phyloP scores from a whole-genome alignment of 1,140 invertebrate species.

The Neodiprion virginianus region DNA sequence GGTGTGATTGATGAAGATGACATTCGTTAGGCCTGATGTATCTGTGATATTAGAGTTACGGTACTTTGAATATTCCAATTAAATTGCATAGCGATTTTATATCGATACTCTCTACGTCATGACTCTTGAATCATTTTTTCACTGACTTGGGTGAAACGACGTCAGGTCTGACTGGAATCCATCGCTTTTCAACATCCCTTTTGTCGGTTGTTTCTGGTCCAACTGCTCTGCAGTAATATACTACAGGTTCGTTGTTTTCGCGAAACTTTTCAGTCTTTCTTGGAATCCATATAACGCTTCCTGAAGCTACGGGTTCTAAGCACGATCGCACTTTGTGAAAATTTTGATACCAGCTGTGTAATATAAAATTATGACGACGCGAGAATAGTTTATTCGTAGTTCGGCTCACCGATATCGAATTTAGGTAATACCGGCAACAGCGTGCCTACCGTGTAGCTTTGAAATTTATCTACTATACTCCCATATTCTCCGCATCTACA shows the following conservation, averaged over 20 bases:
- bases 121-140: background rate
- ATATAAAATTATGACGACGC: background rate
- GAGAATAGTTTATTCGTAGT: background rate
- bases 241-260: constrained; percentile 22
- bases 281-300: constrained; percentile 23
- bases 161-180: constrained; percentile 11
- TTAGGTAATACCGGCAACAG: constrained; percentile 6
- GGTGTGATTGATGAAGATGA: constrained; percentile 21
- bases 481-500: constrained; percentile 28
- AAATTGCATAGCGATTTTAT: constrained; percentile 13
- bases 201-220: background rate
- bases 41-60: constrained; percentile 32
- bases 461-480: constrained; percentile 23
- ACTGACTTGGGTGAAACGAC: constrained; percentile 21
- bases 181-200: constrained; percentile 6
- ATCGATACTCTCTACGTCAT: constrained; percentile 20
- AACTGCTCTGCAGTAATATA: constrained; percentile 12
- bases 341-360: background rate
- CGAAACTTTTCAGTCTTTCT: background rate
- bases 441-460: constrained; percentile 20
- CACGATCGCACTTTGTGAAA: background rate
- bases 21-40: constrained; percentile 26
- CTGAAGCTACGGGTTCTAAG: constrained; percentile 26
- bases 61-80: constrained; percentile 35
- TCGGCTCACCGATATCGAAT: constrained; percentile 14